Evolutionary conservation across 2,888 invertebrate genomes (phyloP).

Genomic region (Seira sanloemensis): DNA sequence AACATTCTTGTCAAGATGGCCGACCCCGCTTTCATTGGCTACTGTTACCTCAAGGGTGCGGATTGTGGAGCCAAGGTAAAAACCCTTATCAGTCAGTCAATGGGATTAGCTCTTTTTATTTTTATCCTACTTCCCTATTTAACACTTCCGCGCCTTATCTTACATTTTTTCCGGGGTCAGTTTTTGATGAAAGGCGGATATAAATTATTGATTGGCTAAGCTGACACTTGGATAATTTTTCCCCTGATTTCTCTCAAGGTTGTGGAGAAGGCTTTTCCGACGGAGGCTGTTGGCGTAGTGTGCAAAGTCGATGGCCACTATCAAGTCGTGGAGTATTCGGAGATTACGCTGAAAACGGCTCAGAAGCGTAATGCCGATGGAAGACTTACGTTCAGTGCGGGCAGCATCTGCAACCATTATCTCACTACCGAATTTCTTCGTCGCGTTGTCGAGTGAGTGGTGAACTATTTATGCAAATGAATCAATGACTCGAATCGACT

Average conservation of each 20-base stretch:
- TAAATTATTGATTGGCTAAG: too few relatives aligned
- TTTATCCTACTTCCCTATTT: neutral
- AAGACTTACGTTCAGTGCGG: conserved; percentile 91
- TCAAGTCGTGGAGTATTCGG: conserved; percentile 97
- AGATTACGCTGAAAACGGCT: conserved; percentile 91
- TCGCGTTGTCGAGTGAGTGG: conserved; percentile 80
- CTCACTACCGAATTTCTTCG: conserved; percentile 92
- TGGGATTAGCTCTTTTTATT: too few relatives aligned
- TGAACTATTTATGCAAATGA: too few relatives aligned
- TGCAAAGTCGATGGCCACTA: conserved; percentile 93
- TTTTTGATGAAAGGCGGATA: too few relatives aligned
- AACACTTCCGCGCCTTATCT: neutral
- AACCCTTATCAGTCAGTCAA: too few relatives aligned
- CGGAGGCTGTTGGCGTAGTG: conserved; percentile 96
- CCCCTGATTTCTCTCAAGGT: conserved; percentile 75
- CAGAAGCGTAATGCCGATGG: conserved; percentile 87
- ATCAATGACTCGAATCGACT: too few relatives aligned
- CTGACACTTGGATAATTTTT: neutral
- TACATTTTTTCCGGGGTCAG: too few relatives aligned
- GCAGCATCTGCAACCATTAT: conserved; percentile 99
- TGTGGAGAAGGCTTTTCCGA: conserved; percentile 92
- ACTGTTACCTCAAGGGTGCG: conserved; percentile 90
- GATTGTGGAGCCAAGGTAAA: conserved; percentile 96
- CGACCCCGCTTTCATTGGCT: conserved; percentile 97
- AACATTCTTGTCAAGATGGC: conserved; percentile 98